phyloP scores from a whole-genome alignment of 2,113 vertebrate genomes.

The Crypturellus undulatus region DNA sequence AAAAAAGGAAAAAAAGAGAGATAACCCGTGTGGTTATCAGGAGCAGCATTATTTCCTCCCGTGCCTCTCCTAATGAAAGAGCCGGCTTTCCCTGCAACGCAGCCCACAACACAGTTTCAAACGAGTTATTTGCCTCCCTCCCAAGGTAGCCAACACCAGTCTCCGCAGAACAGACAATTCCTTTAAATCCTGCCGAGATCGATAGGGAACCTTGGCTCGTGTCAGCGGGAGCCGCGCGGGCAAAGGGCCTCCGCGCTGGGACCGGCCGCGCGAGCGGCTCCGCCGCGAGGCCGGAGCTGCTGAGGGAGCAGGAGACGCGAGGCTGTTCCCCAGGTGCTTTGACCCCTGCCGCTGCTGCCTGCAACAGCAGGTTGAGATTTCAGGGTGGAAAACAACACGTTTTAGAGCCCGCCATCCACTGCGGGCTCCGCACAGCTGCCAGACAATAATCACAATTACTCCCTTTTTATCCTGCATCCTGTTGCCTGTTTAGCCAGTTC shows the following conservation, averaged over 20 bases:
- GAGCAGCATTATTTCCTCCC: not conserved
- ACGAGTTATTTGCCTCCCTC: slow-evolving; percentile 1
- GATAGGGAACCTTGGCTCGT: not conserved
- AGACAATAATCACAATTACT: slow-evolving; percentile 63
- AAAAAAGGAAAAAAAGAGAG: not conserved
- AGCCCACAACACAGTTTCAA: not conserved
- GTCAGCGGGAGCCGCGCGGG: not conserved
- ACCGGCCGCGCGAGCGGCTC: not conserved
- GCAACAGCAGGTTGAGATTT: slow-evolving; percentile 6
- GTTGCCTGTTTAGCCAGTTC: slow-evolving; percentile 49
- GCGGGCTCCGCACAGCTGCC: slow-evolving; percentile 45
- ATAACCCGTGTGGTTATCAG: not conserved
- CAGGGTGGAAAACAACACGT: not conserved
- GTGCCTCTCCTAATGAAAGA: slow-evolving; percentile 12
- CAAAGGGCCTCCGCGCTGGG: not conserved
- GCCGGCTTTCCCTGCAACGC: not conserved
- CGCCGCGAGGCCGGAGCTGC: not conserved
- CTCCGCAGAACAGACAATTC: slow-evolving; percentile 29
- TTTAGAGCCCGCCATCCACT: slow-evolving; percentile 2
- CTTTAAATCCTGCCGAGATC: not conserved
- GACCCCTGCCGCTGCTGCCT: not conserved
- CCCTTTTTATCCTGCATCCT: slow-evolving; percentile 47
- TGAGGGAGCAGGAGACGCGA: not conserved
- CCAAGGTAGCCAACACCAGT: not conserved
- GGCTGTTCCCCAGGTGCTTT: not conserved